Conservation (phyloP, 1,140 invertebrate species). For the Mycetomoellerius zeteki region DNA sequence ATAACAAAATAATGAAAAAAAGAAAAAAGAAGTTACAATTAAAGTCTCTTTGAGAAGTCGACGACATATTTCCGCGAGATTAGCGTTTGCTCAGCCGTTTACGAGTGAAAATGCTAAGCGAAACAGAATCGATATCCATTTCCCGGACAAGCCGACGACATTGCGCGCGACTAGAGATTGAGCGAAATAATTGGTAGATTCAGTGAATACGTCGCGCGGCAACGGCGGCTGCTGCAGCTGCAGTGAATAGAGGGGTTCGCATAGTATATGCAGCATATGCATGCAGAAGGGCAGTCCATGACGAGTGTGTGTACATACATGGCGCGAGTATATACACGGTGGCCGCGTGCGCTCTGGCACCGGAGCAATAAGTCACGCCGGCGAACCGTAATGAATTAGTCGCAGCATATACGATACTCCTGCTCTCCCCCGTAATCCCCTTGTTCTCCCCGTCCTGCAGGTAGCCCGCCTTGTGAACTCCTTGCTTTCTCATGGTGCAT, state of each 20-base stretch:
- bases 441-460: background rate
- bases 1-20: background rate
- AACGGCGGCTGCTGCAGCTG: constrained; percentile 55
- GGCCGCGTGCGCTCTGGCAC: constrained; percentile 19
- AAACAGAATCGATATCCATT: constrained; percentile 14
- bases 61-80: constrained; percentile 32
- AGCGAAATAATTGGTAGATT: constrained; percentile 74
- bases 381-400: constrained; percentile 74
- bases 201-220: constrained; percentile 69
- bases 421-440: background rate
- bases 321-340: constrained; percentile 29
- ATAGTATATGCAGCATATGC: constrained; percentile 8
- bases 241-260: constrained; percentile 67
- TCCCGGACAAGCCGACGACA: constrained; percentile 31
- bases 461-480: constrained; percentile 28
- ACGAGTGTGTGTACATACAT: constrained; percentile 14
- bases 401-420: constrained; percentile 55
- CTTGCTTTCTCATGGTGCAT: constrained; percentile 49
- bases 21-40: background rate
- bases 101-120: constrained; percentile 7
- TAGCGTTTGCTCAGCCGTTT: background rate
- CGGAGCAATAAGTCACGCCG: constrained; percentile 72
- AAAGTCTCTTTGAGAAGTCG: background rate
- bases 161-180: constrained; percentile 58
- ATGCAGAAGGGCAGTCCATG: constrained; percentile 51